Evolutionary conservation across 2,888 invertebrate genomes (phyloP), one percentile per base, ranked within the genome.

Genomic region (Apamea anceps): DNA sequence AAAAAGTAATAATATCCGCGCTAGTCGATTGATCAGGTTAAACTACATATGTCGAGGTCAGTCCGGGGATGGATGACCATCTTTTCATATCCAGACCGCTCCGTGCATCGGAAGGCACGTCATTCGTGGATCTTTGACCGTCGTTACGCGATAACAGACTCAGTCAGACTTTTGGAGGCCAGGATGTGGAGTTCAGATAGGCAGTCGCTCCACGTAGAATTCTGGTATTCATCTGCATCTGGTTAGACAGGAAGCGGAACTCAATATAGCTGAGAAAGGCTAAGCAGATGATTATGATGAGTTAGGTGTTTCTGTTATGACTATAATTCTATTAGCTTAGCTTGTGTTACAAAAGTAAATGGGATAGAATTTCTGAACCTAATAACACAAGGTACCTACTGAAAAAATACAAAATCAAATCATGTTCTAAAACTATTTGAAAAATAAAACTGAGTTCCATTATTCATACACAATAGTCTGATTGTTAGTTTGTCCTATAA

Each of bases 401-500:
- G 1, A n/a, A 63, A 60, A 72, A 15, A n/a, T 25, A 71, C 2
- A 0, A 80, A 63, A 15, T 48, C 42, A 13, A 62, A 25, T 25
- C 37, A 25, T 48, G 10, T 68, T 37, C 2, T 4, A 18, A 67
- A 45, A 8, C 3, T 5, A 4, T 48, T 75, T 54, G 32, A 75
- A 75, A 54, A 60, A 4, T 15, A 3, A 60, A 66, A 42, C 13
- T 7, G 10, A 42, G 42, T 68, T 62, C 15, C 32, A n/a, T 18
- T 18, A 70, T 32, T 48, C 54, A 48, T 25, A 54, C 18, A 83
- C 37, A 83, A 83, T 72, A 32, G 28, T 21, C 10, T 42, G 15
- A 54, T 84, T 57, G 18, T 70, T 79, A 79, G 25, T 37, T 18
- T 37, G 45, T 25, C 45, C 32, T 48, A 60, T n/a, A 25, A 65